Percentiles rank a stretch among this genome's conserved stretches.
phyloP scores from a whole-genome alignment of 2,888 invertebrate genomes.

The Lobophora halterata region DNA sequence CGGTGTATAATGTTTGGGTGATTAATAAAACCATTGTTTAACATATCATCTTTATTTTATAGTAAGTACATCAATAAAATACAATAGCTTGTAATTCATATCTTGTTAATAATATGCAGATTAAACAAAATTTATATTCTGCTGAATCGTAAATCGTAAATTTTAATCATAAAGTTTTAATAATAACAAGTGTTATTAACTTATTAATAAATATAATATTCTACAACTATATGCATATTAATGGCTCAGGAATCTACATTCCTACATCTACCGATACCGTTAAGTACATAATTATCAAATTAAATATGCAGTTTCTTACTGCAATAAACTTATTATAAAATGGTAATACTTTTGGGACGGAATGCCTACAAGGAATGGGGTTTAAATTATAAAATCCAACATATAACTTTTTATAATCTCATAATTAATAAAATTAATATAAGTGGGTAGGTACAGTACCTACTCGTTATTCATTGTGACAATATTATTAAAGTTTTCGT shows the following conservation, averaged over 20 bases:
- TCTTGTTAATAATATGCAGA: slow-evolving; percentile 43
- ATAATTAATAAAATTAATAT: slow-evolving; percentile 36
- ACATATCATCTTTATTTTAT: slow-evolving; percentile 47
- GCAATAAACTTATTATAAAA: slow-evolving; percentile 36
- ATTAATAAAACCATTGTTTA: slow-evolving; percentile 14
- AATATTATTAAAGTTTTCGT: slow-evolving; percentile 10
- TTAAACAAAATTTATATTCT: slow-evolving; percentile 25
- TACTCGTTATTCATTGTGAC: slow-evolving; percentile 37
- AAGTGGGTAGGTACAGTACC: no score
- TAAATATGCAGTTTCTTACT: slow-evolving; percentile 26
- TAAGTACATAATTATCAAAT: slow-evolving; percentile 19
- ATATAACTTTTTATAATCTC: slow-evolving; percentile 34
- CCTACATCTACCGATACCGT: slow-evolving; percentile 30
- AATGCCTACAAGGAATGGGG: slow-evolving; percentile 42
- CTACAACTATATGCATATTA: slow-evolving; percentile 34
- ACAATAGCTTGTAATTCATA: slow-evolving; percentile 64
- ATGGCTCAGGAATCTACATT: slow-evolving; percentile 46
- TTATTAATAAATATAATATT: slow-evolving; percentile 32
- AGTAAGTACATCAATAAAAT: slow-evolving; percentile 71
- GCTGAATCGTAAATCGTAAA: slow-evolving; percentile 37
- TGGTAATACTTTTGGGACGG: slow-evolving; percentile 73
- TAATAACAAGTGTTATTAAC: slow-evolving; percentile 31
- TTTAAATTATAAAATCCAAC: slow-evolving; percentile 22
- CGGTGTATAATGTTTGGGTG: background rate
- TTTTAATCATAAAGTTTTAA: slow-evolving; percentile 38